Base-by-base conservation (phyloP, 2,888 invertebrate genomes). In the Volucella inanis region DNA sequence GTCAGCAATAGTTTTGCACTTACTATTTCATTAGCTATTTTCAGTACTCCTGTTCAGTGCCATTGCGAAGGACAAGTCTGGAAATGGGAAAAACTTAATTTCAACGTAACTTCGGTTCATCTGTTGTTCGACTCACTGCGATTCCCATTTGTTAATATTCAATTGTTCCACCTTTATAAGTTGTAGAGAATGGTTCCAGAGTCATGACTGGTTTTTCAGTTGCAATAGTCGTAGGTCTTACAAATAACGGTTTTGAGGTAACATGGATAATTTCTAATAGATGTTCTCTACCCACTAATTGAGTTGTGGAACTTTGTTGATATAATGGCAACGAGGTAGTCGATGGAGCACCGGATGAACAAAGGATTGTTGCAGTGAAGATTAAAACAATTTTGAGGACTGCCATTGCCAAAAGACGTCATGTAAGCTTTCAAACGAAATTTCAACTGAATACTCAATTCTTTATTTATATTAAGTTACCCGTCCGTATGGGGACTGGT, bases 111-210 rank as follows among this genome's bases (percentile, higher is more conserved):
- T 31, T 31, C 31, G 6, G 0, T 31, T 31, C 31, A 31, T 4
- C 6, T 31, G 6, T 6, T 31, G 0, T 6, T 6, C 31, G 31
- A 31, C 31, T 31, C 31, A 31, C 31, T 6, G 31, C 6, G 31
- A 31, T 31, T 1, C 2, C 31, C 47, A 52, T 65, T 71, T 38
- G 77, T 77, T 77, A 77, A 8, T 47, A 72, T 67, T 77, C 71
- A 8, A 39, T 18, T 1, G 82, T 77, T 49, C 82, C 77, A 22
- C 76, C 72, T 14, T 82, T 71, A 43, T 82, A 77, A 41, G 45
- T n/a, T 3, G 61, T 52, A 55, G 54, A 67, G 15, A 82, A 77
- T 2, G 61, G 52, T 1, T 71, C 71, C 9, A 82, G 59, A 11
- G 45, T 47, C 12, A 9, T 39, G 2, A 74, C 68, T 11, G 14